phyloP scores from a whole-genome alignment of 2,113 vertebrate genomes.

The Hippocampus barbouri region DNA sequence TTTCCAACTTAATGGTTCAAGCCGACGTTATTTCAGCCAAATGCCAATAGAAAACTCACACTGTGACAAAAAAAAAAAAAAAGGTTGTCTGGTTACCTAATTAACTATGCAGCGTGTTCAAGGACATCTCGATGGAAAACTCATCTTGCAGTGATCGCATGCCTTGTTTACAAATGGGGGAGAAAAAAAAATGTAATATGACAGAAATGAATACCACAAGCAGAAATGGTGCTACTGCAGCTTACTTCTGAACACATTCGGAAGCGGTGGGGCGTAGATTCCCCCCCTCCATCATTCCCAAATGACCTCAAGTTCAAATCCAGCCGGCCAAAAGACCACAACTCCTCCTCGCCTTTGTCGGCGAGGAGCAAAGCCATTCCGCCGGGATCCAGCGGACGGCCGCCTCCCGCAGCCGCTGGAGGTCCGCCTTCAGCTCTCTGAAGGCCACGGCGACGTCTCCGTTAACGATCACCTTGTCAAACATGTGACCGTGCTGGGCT shows the following conservation, averaged over 20 bases:
- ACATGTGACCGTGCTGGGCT: constrained; percentile 80
- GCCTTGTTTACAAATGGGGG: constrained; percentile 14
- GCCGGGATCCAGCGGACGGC: constrained; percentile 85
- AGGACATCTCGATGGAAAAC: constrained; percentile 34
- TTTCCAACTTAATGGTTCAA: constrained; percentile 6
- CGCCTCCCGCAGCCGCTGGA: constrained; percentile 72
- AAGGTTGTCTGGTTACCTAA: constrained; percentile 26
- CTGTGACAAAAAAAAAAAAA: constrained; percentile 16
- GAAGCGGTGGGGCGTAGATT: neutral
- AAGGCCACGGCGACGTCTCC: constrained; percentile 82
- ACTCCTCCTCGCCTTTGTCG: constrained; percentile 29
- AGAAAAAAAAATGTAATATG: constrained; percentile 24
- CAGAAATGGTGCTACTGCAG: neutral
- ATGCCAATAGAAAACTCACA: constrained; percentile 51
- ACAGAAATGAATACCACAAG: constrained; percentile 5
- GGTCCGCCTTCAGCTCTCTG: constrained; percentile 79
- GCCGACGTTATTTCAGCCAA: constrained; percentile 45
- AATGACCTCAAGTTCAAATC: constrained; percentile 31
- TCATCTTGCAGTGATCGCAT: constrained; percentile 10
- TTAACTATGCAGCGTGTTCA: constrained; percentile 17
- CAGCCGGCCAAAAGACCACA: constrained; percentile 36
- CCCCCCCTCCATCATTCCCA: neutral
- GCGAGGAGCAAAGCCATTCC: constrained; percentile 78
- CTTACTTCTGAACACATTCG: too few relatives aligned
- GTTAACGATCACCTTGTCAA: constrained; percentile 85